phyloP scores from a whole-genome alignment of 1,140 invertebrate species.

The Tetragonula clypearis region DNA sequence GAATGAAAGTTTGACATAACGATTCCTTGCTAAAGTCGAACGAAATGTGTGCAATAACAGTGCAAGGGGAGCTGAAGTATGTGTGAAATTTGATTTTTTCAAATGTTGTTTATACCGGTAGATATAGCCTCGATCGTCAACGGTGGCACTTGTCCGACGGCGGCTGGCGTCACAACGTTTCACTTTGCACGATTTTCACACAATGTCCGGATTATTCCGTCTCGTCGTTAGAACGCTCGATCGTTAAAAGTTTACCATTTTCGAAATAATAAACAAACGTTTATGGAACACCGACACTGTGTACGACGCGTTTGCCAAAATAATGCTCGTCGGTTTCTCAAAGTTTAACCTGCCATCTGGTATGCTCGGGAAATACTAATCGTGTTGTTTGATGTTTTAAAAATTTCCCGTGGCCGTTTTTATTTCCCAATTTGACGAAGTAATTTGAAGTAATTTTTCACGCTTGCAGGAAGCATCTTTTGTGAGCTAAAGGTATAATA shows the following conservation, averaged over 20 bases:
- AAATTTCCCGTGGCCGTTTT: slow-evolving; percentile 1
- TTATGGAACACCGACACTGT: slow-evolving; percentile 40
- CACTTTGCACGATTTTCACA: not conserved
- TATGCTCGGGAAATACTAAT: slow-evolving; percentile 40
- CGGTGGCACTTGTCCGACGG: slow-evolving; percentile 16
- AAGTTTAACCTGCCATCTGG: slow-evolving; percentile 63
- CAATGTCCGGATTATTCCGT: not conserved
- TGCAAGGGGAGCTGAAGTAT: not conserved
- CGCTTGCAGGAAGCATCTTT: not conserved
- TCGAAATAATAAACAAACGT: slow-evolving; percentile 45
- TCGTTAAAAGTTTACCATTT: not conserved
- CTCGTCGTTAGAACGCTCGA: not conserved
- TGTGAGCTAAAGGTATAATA: not conserved
- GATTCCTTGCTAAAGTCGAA: not conserved
- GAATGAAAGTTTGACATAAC: not conserved
- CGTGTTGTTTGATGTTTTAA: slow-evolving; percentile 45
- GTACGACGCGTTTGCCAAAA: slow-evolving; percentile 48
- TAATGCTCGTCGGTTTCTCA: slow-evolving; percentile 55
- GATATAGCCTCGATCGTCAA: slow-evolving; percentile 2
- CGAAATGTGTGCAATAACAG: too few species aligned
- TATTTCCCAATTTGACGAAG: not conserved
- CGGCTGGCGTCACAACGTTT: not conserved
- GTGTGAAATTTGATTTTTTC: not conserved
- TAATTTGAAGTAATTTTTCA: too few species aligned
- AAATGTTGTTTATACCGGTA: slow-evolving; percentile 12